Evolutionary conservation across 2,888 invertebrate species (phyloP).

Genomic region (Quadriops clusia): DNA sequence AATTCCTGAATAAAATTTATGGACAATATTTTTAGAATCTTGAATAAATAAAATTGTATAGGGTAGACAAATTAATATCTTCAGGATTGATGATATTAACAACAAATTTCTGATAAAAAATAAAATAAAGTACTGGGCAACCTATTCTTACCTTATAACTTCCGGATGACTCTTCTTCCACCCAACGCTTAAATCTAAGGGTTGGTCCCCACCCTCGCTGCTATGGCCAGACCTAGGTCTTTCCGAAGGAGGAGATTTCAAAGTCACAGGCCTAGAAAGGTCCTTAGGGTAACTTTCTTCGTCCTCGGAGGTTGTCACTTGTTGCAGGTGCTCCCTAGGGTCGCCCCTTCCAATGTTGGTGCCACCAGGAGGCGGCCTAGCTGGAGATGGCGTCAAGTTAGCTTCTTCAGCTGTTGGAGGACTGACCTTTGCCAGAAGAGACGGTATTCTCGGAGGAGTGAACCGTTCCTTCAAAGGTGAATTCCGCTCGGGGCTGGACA

Average conservation of each 20-base stretch:
- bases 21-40: too few relatives aligned
- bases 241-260: constrained; percentile 36
- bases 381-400: constrained; percentile 53
- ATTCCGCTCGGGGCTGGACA: constrained; percentile 23
- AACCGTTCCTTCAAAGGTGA: constrained; percentile 37
- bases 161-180: constrained; percentile 20
- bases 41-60: too few relatives aligned
- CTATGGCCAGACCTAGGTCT: constrained; percentile 26
- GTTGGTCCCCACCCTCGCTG: constrained; percentile 47
- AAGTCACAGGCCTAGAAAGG: constrained; percentile 25
- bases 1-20: too few relatives aligned
- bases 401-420: constrained; percentile 58
- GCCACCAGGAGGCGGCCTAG: constrained; percentile 40
- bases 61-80: too few relatives aligned
- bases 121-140: constrained; percentile 3
- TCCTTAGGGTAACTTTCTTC: constrained; percentile 28
- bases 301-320: constrained; percentile 16
- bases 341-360: constrained; percentile 24
- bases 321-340: constrained; percentile 17
- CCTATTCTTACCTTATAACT: constrained; percentile 26
- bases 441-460: constrained; percentile 45
- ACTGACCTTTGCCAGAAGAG: constrained; percentile 44
- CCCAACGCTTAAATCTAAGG: constrained; percentile 61
- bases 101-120: too few relatives aligned
- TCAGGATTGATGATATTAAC: too few relatives aligned